These are phyloP conservation scores for Scortum barcoo DNA, from an alignment of 2,113 vertebrate species.

Conservation along the genomic window DNA sequence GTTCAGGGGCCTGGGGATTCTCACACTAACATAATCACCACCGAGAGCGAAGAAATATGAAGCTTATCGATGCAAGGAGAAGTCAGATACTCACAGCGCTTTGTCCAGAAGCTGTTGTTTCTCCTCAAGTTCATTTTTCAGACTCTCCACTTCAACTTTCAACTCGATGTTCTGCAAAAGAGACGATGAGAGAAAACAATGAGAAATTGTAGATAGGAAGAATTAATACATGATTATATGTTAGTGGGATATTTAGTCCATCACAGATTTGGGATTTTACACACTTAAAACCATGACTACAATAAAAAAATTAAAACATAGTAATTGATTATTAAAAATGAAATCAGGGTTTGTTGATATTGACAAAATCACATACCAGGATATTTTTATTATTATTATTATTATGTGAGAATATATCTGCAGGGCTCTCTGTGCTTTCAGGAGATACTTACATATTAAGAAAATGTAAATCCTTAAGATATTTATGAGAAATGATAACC, in stretches of 20 bases:
- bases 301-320: neutral
- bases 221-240: too few relatives aligned
- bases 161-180: conserved; percentile 93
- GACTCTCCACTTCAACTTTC: conserved; percentile 95
- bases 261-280: neutral
- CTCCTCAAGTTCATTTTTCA: conserved; percentile 93
- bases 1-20: neutral
- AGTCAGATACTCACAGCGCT: conserved; percentile 86
- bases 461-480: neutral
- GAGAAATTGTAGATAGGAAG: neutral
- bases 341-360: neutral
- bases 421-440: neutral
- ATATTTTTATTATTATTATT: neutral
- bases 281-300: too few relatives aligned
- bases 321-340: neutral
- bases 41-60: neutral
- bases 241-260: neutral
- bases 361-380: neutral
- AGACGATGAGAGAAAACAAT: neutral
- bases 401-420: neutral
- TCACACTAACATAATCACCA: neutral
- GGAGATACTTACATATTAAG: neutral
- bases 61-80: neutral
- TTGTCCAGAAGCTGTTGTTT: conserved; percentile 89
- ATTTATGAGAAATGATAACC: neutral